Evolutionary conservation across 2,797 vertebrate species (phyloP).

Genomic region (Lutjanus campechanus): DNA sequence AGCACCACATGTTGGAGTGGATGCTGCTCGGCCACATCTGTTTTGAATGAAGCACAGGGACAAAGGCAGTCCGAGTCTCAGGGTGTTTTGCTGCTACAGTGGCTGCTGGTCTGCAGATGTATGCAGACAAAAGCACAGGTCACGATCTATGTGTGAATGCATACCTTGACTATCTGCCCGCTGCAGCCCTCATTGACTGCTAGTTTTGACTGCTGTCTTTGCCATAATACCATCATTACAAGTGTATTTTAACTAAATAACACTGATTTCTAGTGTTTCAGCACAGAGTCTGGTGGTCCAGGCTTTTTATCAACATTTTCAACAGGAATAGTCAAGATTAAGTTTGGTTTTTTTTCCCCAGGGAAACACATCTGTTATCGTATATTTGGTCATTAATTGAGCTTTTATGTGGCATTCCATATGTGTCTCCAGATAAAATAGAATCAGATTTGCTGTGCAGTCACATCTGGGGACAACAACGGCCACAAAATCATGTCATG

Average conservation of each 20-base stretch:
- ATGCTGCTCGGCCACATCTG: slow-evolving; percentile 74
- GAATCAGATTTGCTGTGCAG: not conserved
- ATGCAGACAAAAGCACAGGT: slow-evolving; percentile 52
- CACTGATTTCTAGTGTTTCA: not conserved
- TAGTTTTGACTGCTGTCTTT: not conserved
- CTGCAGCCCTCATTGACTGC: not conserved
- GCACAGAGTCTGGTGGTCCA: not conserved
- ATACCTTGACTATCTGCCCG: slow-evolving; percentile 10
- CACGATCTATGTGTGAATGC: slow-evolving; percentile 29
- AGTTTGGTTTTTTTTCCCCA: not conserved
- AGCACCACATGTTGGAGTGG: slow-evolving; percentile 62
- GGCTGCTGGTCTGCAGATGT: slow-evolving; percentile 68
- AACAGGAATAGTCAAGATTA: too few relatives aligned
- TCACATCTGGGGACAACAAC: not conserved
- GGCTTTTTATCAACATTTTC: not conserved
- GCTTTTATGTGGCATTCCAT: not conserved
- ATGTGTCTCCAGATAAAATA: not conserved
- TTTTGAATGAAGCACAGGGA: slow-evolving; percentile 71
- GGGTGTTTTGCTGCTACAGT: slow-evolving; percentile 45
- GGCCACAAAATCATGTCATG: not conserved
- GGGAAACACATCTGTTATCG: not conserved
- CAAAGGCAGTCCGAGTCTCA: slow-evolving; percentile 65
- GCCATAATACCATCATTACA: too few relatives aligned
- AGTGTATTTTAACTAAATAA: not conserved
- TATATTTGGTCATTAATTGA: not conserved